phyloP scores from a whole-genome alignment of 2,888 invertebrate species.

The Mesorhabditis sp. region DNA sequence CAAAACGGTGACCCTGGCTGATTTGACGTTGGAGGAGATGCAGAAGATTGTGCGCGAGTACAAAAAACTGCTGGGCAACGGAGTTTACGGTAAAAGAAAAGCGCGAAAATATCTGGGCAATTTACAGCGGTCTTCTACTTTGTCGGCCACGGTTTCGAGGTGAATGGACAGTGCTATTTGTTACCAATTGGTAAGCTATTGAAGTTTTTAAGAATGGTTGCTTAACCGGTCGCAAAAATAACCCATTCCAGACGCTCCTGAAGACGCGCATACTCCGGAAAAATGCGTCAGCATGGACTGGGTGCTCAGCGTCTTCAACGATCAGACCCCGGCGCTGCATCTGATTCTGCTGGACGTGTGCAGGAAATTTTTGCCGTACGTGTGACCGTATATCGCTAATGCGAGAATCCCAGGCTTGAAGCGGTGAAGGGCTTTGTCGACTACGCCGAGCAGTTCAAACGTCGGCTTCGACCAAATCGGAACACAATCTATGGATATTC shows the following conservation, averaged over 20 bases:
- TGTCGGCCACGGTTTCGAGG: conserved; percentile 62
- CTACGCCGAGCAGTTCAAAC: conserved; percentile 46
- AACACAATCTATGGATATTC: conserved; percentile 57
- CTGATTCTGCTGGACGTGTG: conserved; percentile 61
- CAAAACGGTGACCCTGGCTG: conserved; percentile 61
- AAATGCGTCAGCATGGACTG: conserved; percentile 58
- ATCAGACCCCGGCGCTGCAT: conserved; percentile 58
- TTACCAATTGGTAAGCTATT: conserved; percentile 54
- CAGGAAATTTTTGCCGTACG: conserved; percentile 55
- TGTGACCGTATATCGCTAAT: background rate
- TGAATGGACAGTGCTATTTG: conserved; percentile 60
- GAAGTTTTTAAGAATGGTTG: background rate
- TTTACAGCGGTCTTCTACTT: conserved; percentile 59
- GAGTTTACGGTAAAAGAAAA: conserved; percentile 55
- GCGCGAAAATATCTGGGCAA: background rate
- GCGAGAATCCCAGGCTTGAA: conserved; percentile 18
- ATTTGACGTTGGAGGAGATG: conserved; percentile 60
- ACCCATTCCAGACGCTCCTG: conserved; percentile 56
- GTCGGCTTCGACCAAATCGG: conserved; percentile 35
- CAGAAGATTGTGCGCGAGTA: conserved; percentile 59
- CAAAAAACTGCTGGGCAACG: conserved; percentile 59
- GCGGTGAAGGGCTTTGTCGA: conserved; percentile 27
- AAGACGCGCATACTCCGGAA: conserved; percentile 47
- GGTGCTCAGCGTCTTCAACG: conserved; percentile 55
- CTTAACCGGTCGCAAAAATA: background rate